Base-by-base conservation (phyloP, 2,113 vertebrate genomes). In the Rissa tridactyla region DNA sequence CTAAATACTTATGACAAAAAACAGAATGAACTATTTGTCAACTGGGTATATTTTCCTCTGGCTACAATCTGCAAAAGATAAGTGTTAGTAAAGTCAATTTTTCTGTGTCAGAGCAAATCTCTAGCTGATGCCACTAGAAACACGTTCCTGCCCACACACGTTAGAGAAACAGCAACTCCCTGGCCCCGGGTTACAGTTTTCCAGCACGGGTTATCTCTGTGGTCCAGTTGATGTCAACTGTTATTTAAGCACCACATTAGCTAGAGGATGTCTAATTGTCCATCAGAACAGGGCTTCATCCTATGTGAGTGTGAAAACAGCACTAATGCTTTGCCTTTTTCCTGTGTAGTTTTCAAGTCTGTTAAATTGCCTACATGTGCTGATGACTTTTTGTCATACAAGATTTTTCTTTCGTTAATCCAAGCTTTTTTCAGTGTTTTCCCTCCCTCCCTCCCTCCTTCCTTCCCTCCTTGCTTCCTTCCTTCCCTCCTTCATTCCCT, bases 141-240 rank as follows among this genome's bases (percentile, higher is more conserved):
- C 42, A 76, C 0, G 1, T 51, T 79, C 22, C 42, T 82, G 47
- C 14, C 27, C 11, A 14, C 6, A 5, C 9, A 14, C 70, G 6
- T 30, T 65, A 54, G 10, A 36, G 64, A 72, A 81, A 70, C 6
- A 88, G 46, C 40, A 88, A 30, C 9, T 69, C 46, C 10, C 15
- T 26, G n/a, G 17, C 11, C 55, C 16, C 15, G 18, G 51, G 65
- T 64, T 62, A 91, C 5, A 36, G 8, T 27, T 89, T 78, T 46
- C 11, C 29, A 81, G 44, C 14, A 36, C 0, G 0, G 25, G 15
- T 2, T 0, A 0, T 52, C 26, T 60, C 65, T 38, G n/a, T 57
- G 44, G 52, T 13, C 14, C 40, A 27, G 8, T 1, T 70, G 16
- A 19, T 29, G 6, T 29, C 57, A 91, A 14, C 34, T 76, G 38